Percentiles rank a stretch among this genome's conserved stretches.
These are phyloP conservation scores for Hydroisotoma schaefferi DNA, from an alignment of 2,888 invertebrate genomes.

Conservation along the genomic window DNA sequence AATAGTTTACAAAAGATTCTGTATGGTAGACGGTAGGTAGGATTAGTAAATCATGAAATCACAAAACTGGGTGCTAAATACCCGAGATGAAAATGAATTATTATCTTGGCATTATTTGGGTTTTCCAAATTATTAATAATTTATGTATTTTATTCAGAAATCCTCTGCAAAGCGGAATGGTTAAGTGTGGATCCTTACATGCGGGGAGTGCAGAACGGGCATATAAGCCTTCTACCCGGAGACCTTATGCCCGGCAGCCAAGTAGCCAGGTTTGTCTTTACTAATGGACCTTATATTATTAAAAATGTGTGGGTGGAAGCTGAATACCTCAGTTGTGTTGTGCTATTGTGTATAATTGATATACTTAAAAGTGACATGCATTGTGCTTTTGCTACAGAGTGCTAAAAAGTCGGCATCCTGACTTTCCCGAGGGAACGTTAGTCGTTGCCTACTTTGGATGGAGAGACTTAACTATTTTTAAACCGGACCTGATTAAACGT, in stretches of 20 bases:
- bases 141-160: too few relatives aligned
- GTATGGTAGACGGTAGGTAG: too few relatives aligned
- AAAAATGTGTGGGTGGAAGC: too few relatives aligned
- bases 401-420: constrained; percentile 62
- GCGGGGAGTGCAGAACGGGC: background rate
- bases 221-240: background rate
- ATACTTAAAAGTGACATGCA: background rate
- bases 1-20: too few relatives aligned
- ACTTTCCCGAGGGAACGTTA: constrained; percentile 64
- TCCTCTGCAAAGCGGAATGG: background rate
- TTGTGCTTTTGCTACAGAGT: constrained; percentile 57
- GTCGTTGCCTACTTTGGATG: constrained; percentile 67
- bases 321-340: too few relatives aligned
- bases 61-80: too few relatives aligned
- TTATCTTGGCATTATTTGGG: too few relatives aligned
- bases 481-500: constrained; percentile 48
- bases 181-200: constrained; percentile 4
- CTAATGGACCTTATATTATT: too few relatives aligned
- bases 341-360: too few relatives aligned
- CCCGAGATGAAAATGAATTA: too few relatives aligned
- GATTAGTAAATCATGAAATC: too few relatives aligned
- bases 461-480: constrained; percentile 61
- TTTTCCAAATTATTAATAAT: too few relatives aligned
- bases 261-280: background rate
- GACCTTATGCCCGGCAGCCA: background rate